phyloP scores from a whole-genome alignment of 2,797 vertebrate species.

The Alcedo atthis region DNA sequence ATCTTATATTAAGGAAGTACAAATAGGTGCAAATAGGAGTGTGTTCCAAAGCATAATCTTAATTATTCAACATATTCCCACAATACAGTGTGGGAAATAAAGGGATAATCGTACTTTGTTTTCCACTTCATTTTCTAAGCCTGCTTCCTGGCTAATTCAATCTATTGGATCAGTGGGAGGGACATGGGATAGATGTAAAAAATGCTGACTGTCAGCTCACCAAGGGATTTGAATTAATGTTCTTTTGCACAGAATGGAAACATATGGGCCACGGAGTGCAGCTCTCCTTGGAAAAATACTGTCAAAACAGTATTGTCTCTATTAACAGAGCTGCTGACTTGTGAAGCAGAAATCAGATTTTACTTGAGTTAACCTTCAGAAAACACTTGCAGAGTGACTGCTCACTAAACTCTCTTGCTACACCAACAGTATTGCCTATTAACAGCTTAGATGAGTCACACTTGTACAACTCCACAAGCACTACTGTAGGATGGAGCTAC shows the following conservation, averaged over 20 bases:
- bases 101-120: not conserved
- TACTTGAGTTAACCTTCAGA: slow-evolving; percentile 18
- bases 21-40: not conserved
- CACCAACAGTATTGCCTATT: not conserved
- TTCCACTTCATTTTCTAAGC: slow-evolving; percentile 37
- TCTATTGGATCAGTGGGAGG: slow-evolving; percentile 31
- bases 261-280: slow-evolving; percentile 13
- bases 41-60: not conserved
- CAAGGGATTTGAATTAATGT: slow-evolving; percentile 39
- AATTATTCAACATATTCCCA: not conserved
- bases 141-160: slow-evolving; percentile 32
- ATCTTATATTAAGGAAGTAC: not conserved
- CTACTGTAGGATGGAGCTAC: not conserved
- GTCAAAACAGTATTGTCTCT: slow-evolving; percentile 31
- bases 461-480: not conserved
- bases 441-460: not conserved
- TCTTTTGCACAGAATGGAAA: slow-evolving; percentile 34
- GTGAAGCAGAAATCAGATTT: slow-evolving; percentile 15
- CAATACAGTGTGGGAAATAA: not conserved
- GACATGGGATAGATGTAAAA: slow-evolving; percentile 21
- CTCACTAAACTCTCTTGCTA: not conserved
- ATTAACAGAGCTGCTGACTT: slow-evolving; percentile 30
- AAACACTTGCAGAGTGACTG: not conserved
- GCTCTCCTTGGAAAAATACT: slow-evolving; percentile 41
- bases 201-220: slow-evolving; percentile 17